phyloP scores from a whole-genome alignment of 2,113 vertebrate species.

The Cheirogaleus medius region DNA sequence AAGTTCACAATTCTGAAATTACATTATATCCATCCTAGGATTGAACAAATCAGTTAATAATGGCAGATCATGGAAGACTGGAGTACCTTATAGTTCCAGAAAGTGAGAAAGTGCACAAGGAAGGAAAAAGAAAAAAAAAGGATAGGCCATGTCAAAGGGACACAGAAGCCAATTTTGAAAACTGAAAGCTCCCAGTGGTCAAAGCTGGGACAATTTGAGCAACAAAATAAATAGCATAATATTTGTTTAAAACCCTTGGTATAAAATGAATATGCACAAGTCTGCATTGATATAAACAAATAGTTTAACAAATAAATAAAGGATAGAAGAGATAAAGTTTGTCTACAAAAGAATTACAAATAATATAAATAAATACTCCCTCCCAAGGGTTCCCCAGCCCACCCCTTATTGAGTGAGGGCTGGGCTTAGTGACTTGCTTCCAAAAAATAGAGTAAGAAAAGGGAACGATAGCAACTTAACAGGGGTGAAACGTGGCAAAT shows the following conservation, averaged over 20 bases:
- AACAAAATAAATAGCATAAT: neutral
- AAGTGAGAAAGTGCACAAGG: neutral
- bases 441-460: neutral
- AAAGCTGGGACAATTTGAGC: neutral
- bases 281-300: neutral
- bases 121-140: neutral
- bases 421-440: neutral
- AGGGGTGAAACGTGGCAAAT: neutral
- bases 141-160: neutral
- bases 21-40: neutral
- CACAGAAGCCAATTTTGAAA: neutral
- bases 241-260: neutral
- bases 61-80: neutral
- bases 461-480: no score
- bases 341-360: neutral
- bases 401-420: neutral
- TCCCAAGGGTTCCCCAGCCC: neutral
- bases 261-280: neutral
- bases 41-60: neutral
- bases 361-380: neutral
- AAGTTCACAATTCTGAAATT: neutral
- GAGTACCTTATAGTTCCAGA: neutral
- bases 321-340: neutral
- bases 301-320: neutral
- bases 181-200: neutral